A percentile compares a stretch with the other conserved stretches of the same genome.
Evolutionary conservation across 2,797 vertebrate species (phyloP).

Genomic region (Propithecus perrieri): DNA sequence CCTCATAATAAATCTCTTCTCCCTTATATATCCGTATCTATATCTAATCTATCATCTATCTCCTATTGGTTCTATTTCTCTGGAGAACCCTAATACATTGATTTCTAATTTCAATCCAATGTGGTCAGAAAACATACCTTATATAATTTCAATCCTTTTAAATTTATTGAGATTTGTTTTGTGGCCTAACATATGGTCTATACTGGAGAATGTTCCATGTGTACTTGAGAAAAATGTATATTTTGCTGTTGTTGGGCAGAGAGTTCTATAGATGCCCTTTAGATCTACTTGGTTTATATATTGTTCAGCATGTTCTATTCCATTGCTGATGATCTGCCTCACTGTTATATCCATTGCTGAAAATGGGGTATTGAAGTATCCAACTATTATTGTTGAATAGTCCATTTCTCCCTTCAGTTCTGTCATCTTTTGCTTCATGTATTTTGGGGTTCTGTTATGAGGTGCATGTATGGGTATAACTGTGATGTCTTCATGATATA

Average conservation of each 20-base stretch:
- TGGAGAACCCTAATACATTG: not conserved
- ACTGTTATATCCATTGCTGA: not conserved
- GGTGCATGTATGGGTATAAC: not conserved
- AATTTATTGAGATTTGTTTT: not conserved
- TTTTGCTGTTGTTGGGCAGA: not conserved
- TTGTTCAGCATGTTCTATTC: not conserved
- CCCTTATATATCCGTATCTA: not conserved
- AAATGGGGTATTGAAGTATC: not conserved
- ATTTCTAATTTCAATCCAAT: not conserved
- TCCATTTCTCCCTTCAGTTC: not conserved
- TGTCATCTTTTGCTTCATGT: not conserved
- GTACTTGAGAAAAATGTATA: not conserved
- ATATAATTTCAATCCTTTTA: not conserved
- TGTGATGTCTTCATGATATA: not conserved
- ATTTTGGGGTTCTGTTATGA: not conserved
- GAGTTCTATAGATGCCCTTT: not conserved
- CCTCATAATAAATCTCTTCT: not conserved
- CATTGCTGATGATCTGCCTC: not conserved
- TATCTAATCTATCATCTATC: not conserved
- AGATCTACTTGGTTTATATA: not conserved
- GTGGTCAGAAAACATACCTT: not conserved
- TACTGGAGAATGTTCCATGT: not conserved
- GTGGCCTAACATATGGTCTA: not conserved
- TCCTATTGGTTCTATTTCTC: not conserved
- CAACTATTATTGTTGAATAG: not conserved